A percentile compares a stretch with the other conserved stretches of the same genome.
Evolutionary conservation across 2,113 vertebrate genomes (phyloP).

Genomic region (Pterocles burchelli): DNA sequence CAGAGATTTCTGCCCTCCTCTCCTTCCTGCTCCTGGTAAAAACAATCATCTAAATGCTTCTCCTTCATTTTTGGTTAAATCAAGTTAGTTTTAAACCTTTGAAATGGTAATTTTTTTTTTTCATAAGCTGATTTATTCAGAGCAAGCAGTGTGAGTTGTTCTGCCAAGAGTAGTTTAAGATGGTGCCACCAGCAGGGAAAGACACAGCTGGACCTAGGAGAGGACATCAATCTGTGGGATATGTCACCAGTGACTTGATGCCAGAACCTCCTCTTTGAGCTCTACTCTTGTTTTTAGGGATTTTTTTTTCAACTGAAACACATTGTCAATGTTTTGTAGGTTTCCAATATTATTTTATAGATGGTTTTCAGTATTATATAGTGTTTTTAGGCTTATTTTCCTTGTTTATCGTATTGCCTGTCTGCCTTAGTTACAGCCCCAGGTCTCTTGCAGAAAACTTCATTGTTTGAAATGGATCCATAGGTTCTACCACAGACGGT

Average conservation of each 20-base stretch:
- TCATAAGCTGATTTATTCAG: background rate
- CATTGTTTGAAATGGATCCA: accelerated
- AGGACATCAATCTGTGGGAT: background rate
- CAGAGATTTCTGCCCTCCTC: background rate
- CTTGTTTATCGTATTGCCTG: background rate
- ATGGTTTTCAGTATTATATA: background rate
- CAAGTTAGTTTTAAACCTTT: background rate
- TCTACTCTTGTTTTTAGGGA: background rate
- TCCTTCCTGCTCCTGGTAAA: background rate
- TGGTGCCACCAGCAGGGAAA: background rate
- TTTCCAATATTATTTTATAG: background rate
- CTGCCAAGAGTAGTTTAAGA: background rate
- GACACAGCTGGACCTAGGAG: background rate
- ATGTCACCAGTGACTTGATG: background rate
- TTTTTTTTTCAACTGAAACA: background rate
- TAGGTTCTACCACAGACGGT: background rate
- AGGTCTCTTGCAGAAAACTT: background rate
- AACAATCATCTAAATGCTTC: background rate
- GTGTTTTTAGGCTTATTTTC: background rate
- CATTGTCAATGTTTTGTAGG: background rate
- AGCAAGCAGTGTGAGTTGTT: background rate
- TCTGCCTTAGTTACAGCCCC: background rate
- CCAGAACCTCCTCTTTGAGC: background rate
- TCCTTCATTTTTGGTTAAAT: background rate
- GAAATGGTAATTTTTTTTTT: background rate